These are phyloP conservation scores for Leptopilina drosophilae DNA, from an alignment of 2,888 invertebrate species.

Conservation along the genomic window DNA sequence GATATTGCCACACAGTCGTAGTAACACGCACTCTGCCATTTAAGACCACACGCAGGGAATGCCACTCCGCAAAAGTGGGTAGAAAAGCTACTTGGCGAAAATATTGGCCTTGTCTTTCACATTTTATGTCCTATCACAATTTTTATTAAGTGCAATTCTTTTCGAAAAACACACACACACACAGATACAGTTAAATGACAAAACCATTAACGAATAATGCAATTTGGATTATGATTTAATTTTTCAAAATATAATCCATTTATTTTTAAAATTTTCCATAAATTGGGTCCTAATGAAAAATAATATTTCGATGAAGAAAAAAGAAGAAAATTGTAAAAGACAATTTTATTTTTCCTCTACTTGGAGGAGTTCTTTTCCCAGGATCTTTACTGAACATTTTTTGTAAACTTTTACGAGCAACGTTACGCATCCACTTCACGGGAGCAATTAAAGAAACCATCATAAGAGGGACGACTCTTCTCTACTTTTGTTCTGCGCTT, in stretches of 20 bases:
- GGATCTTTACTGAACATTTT: slow-evolving; percentile 47
- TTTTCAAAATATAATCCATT: too few species aligned
- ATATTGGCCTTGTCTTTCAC: slow-evolving; percentile 43
- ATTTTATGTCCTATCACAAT: not conserved
- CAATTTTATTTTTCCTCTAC: not conserved
- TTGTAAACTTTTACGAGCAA: slow-evolving; percentile 62
- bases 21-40: slow-evolving; percentile 53
- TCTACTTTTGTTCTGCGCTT: not conserved
- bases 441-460: slow-evolving; percentile 69
- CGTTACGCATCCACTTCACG: slow-evolving; percentile 58
- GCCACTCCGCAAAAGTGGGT: slow-evolving; percentile 53
- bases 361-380: not conserved
- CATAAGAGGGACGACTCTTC: slow-evolving; percentile 45
- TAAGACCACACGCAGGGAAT: slow-evolving; percentile 49
- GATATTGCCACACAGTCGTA: slow-evolving; percentile 69
- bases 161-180: not conserved
- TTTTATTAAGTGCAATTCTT: slow-evolving; percentile 27
- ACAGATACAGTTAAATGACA: too few species aligned
- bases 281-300: too few species aligned
- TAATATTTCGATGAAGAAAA: too few species aligned
- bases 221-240: too few species aligned
- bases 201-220: too few species aligned
- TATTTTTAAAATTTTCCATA: too few species aligned
- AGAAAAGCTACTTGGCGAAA: slow-evolving; percentile 47
- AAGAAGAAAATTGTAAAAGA: too few species aligned